These are phyloP conservation scores for Lepeophtheirus nordmannii DNA, from an alignment of 2,888 invertebrate species.

Conservation along the genomic window DNA sequence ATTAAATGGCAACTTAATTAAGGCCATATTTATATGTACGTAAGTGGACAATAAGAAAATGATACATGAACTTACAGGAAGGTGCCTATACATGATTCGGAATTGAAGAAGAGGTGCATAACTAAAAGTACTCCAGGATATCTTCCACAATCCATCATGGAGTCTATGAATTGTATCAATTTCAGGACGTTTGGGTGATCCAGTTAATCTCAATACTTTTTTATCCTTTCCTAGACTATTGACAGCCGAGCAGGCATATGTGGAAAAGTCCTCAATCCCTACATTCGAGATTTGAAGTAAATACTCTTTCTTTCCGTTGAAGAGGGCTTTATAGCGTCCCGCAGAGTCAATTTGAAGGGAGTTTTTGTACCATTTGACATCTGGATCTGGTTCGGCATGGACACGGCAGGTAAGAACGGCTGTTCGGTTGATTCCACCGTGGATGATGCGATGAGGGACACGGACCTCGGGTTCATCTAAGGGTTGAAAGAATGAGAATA, in stretches of 20 bases:
- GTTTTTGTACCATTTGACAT: slow-evolving; percentile 9
- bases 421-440: slow-evolving; percentile 8
- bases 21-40: too few relatives aligned
- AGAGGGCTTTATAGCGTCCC: neutral
- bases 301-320: neutral
- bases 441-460: slow-evolving; percentile 4
- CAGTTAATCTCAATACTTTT: neutral
- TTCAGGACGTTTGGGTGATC: neutral
- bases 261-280: slow-evolving; percentile 17
- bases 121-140: slow-evolving; percentile 10
- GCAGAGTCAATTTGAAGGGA: neutral
- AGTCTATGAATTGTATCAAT: neutral
- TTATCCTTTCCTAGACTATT: slow-evolving; percentile 11
- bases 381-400: slow-evolving; percentile 9
- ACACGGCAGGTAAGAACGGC: neutral
- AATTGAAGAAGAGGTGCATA: neutral
- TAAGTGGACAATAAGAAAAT: too few relatives aligned
- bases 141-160: neutral
- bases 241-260: slow-evolving; percentile 4
- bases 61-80: neutral
- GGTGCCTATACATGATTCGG: slow-evolving; percentile 12
- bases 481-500: too few relatives aligned
- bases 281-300: slow-evolving; percentile 6
- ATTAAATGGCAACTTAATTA: too few relatives aligned
- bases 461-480: slow-evolving; percentile 17